Base-by-base conservation (phyloP, 1,140 invertebrate genomes). In the fruit fly (Drosophila melanogaster) region DNA sequence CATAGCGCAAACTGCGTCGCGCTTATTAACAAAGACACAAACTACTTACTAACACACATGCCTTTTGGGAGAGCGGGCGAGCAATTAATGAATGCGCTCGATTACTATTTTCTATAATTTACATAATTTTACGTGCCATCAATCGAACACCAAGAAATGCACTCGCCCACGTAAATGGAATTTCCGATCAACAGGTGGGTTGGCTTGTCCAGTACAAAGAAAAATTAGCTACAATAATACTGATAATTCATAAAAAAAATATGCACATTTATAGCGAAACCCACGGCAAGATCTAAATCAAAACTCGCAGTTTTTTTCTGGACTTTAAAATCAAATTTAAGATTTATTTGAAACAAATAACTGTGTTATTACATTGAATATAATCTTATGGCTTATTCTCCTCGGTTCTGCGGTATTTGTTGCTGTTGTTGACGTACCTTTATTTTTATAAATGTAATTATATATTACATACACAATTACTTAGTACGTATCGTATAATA, bases 271-370 rank as follows among this genome's bases (percentile, higher is more conserved):
- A 10, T 30, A 30, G 10, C 7, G 3, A 3, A 30, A 10, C 1
- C 1, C 26, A 0, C 1, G 26, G 7, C 3, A 30, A 30, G 6
- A 15, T 11, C 7, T 41, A 19, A 7, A 19, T 17, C 0, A 3
- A 17, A 43, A 19, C 15, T 4, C 15, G 2, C 1, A 0, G 8
- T 19, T 41, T 17, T 59, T 64, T 64, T 19, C 57, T 77, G 61
- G 69, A 65, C 79, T 89, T 91, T 86, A 85, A 91, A 91, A 90
- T 91, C 86, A 90, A 83, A 84, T 87, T 83, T 87, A 91, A 91
- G 90, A 91, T 91, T 91, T 91, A 91, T 91, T 91, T 91, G 79
- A 91, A 91, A 91, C 90, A 91, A 91, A 91, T 91, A 91, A 91
- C 90, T 90, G 86, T 91, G 90, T 91, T 91, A 91, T 91, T 91